Conservation (phyloP, 2,888 invertebrate genomes). For the Furcula furcula region DNA sequence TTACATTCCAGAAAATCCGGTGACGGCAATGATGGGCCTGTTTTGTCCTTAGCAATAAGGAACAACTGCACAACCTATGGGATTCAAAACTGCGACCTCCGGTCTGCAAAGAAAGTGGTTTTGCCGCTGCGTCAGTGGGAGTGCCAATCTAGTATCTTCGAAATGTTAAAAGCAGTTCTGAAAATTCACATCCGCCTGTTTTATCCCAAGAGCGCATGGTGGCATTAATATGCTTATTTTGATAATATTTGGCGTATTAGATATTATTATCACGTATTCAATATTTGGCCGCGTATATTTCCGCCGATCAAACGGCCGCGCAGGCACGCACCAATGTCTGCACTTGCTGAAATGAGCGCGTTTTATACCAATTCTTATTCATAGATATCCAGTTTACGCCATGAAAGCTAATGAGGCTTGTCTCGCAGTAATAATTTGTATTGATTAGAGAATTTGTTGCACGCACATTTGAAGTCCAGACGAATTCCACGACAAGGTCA, state of each 20-base stretch:
- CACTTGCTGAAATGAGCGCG: slow-evolving; percentile 30
- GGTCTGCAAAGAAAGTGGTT: no score
- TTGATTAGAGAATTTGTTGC: neutral
- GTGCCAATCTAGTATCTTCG: no score
- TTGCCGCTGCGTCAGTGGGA: no score
- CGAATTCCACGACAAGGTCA: no score
- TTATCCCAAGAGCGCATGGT: no score
- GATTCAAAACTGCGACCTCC: no score
- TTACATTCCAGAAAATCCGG: no score
- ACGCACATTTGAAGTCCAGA: neutral
- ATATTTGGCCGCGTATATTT: slow-evolving; percentile 41
- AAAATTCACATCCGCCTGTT: no score
- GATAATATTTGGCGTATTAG: slow-evolving; percentile 7
- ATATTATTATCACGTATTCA: slow-evolving; percentile 40
- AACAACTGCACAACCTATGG: no score
- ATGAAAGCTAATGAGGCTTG: slow-evolving; percentile 15
- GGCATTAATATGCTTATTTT: neutral
- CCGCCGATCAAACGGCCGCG: slow-evolving; percentile 33
- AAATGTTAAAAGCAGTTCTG: no score
- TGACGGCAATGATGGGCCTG: no score
- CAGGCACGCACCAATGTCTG: slow-evolving; percentile 23
- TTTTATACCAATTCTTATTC: slow-evolving; percentile 41
- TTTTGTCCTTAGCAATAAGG: no score
- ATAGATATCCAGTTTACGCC: slow-evolving; percentile 21
- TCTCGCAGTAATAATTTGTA: neutral